Base-by-base conservation (phyloP, 2,113 vertebrate genomes). In the Notechis scutatus region DNA sequence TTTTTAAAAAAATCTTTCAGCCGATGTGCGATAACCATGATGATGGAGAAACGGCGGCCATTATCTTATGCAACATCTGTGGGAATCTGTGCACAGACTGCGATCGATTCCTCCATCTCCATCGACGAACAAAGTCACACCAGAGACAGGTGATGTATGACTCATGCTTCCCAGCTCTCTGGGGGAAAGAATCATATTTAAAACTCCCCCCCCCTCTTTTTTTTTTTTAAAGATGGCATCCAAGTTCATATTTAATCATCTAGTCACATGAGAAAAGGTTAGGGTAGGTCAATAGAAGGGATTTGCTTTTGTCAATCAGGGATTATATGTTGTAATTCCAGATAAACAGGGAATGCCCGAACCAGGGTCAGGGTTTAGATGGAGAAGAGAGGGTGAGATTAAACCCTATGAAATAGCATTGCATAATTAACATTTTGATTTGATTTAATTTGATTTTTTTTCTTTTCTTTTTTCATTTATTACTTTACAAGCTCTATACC, bases 11-110 rank as follows among this genome's bases (percentile, higher is more conserved):
- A 81, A 42, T 4, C 4, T 92, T 85, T 34, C 95, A 99, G 99
- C 99, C 99, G 14, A 99, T 99, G 99, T 99, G 99, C 93, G 99
- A 99, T 97, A 99, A 99, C 96, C 99, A 99, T 39, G 99, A 99
- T 42, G 99, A 99, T 45, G 99, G 99, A 2, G 99, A 99, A 97
- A 99, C 99, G 1, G 98, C 99, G 10, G 99, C 99, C 89, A 99
- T 99, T 95, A 99, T 99, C 97, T 96, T 99, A 56, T 99, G 99
- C 95, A 99, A 99, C 54, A 86, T 98, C 87, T 99, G 99, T 96
- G 99, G 99, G 52, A 99, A 99, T 97, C 97, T 99, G 45, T 99
- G 99, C 95, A 99, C 99, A 4, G 99, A 99, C 95, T 99, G 99
- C 47, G 99, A 99, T 96, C 97, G 99, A 90, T 99, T 99, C 96